A percentile compares a stretch with the other conserved stretches of the same genome.
phyloP scores from a whole-genome alignment of 2,797 vertebrate genomes.

The Esox lucius region DNA sequence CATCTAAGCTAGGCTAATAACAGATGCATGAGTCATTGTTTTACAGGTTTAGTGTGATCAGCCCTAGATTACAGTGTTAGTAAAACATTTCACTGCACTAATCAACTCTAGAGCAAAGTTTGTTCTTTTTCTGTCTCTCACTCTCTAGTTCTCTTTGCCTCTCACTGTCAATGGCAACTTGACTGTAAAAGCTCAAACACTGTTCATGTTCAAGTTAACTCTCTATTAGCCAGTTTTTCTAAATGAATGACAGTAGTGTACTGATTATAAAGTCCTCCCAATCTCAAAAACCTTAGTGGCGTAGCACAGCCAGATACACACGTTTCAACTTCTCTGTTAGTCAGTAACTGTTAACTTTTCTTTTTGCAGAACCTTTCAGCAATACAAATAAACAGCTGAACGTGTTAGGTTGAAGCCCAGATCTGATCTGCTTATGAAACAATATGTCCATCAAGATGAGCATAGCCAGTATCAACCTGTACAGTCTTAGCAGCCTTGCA shows the following conservation, averaged over 20 bases:
- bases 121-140: too few species aligned
- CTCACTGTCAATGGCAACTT: not conserved
- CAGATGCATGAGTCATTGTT: constrained; percentile 25
- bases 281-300: not conserved
- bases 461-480: not conserved
- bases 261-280: not conserved
- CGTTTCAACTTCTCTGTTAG: not conserved
- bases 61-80: not conserved
- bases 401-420: not conserved
- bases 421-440: not conserved
- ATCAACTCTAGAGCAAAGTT: not conserved
- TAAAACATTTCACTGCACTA: not conserved
- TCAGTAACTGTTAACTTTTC: constrained; percentile 21
- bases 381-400: not conserved
- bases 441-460: not conserved
- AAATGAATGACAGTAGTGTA: not conserved
- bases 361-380: not conserved
- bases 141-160: not conserved
- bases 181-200: not conserved
- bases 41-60: constrained; percentile 65
- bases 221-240: not conserved
- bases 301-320: not conserved
- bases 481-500: not conserved
- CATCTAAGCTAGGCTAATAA: not conserved
- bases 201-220: not conserved